Evolutionary conservation across 2,797 vertebrate species (phyloP), one percentile per base, ranked within the genome.

Genomic region (Sternotherus odoratus): DNA sequence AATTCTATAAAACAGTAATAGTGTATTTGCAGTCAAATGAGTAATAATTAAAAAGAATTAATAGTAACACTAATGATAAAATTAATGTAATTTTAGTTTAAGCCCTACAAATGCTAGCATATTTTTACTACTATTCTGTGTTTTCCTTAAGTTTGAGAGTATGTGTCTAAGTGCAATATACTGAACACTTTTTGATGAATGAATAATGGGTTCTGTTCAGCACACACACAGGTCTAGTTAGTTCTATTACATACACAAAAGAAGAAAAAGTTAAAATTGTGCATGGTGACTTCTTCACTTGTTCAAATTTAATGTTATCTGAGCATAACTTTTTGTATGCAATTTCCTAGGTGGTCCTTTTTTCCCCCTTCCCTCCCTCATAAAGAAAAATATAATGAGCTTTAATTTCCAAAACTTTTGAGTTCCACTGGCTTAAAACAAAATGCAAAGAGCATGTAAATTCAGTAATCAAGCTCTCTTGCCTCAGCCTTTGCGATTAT

Each of bases 361-460:
- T 57, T 13, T 5, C 3, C 5, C 5, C 4, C 5, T 16, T 5
- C 10, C 23, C 15, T 6, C 2, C 57, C 13, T n/a, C 17, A 33
- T 60, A 66, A 66, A 66, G 33, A 66, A 66, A 66, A n/a, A 19
- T 66, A 19, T 60, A 60, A 60, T 66, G 33, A 66, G 63, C n/a
- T 66, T 66, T 36, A 36, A 17, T 66, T n/a, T 66, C 63, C 63
- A 66, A 17, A 66, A n/a, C 5, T 36, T 66, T 66, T 33, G 63
- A n/a, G n/a, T 66, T 66, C 17, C 36, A n/a, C 63, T 66, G 63
- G n/a, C 63, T 66, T 66, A 66, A 66, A 63, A 19, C 60, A n/a
- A 63, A 66, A 66, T 21, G n/a, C 60, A 66, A 17, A 21, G 36
- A 19, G 16, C n/a, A 36, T 66, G 33, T n/a, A 66, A 36, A 66